A percentile compares a stretch with the other conserved stretches of the same genome.
Conservation (phyloP, 2,113 vertebrate genomes). For the Electrona antarctica region DNA sequence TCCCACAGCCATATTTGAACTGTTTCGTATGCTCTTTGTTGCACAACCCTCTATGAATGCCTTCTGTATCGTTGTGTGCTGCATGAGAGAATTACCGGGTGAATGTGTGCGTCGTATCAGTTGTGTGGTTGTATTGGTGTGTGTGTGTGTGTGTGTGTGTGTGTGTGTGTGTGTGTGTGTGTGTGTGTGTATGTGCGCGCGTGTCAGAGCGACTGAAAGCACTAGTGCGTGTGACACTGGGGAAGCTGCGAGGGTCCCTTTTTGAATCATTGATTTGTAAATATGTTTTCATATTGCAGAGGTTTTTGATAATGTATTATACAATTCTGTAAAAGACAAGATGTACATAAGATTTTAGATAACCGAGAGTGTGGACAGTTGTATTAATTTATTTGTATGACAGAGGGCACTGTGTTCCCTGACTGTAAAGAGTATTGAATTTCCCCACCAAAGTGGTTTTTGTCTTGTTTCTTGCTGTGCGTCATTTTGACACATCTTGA, state of each 20-base stretch:
- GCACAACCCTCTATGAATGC: constrained; percentile 78
- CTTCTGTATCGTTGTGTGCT: constrained; percentile 67
- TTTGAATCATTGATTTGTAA: constrained; percentile 78
- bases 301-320: constrained; percentile 81
- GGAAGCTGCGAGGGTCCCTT: constrained; percentile 62
- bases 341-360: constrained; percentile 84
- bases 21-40: constrained; percentile 76
- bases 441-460: constrained; percentile 72
- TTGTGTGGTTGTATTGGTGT: constrained; percentile 5
- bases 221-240: constrained; percentile 22
- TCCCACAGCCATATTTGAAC: constrained; percentile 74
- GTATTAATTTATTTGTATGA: constrained; percentile 80
- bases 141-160: background rate
- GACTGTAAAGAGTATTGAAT: constrained; percentile 66
- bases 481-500: constrained; percentile 11
- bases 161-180: constrained; percentile 18
- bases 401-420: constrained; percentile 66
- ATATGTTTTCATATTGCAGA: constrained; percentile 79
- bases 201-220: constrained; percentile 19
- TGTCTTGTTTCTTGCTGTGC: constrained; percentile 70
- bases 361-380: constrained; percentile 67
- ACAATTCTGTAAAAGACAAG: constrained; percentile 75
- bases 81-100: constrained; percentile 52
- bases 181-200: constrained; percentile 31
- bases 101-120: no score